Base-by-base conservation (phyloP, 2,888 invertebrate species). In the Melangyna quadrimaculata region DNA sequence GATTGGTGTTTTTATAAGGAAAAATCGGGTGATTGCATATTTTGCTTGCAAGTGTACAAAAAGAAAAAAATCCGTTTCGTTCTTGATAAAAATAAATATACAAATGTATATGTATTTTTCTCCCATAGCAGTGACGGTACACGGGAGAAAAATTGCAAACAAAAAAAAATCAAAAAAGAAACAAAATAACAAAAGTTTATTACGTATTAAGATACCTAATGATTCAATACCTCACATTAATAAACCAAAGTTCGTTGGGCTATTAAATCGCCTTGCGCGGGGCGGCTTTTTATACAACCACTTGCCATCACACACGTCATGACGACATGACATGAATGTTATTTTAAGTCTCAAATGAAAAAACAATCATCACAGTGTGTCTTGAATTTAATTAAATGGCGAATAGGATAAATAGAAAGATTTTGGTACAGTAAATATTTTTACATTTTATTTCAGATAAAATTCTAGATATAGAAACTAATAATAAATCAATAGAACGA, bases 161-260 rank as follows among this genome's bases (percentile, higher is more conserved):
- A 2, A 35, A 57, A 17, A 32, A 17, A 14, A 37, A 14, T 1
- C 37, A 24, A 14, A 27, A 61, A 2, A 69, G 24, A 32, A 24
- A 40, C 29, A n/a, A 24, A 69, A 71, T 24, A 59, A 29, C 59
- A 74, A 51, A 14, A 67, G 27, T 69, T 59, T 65, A 73, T 67
- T 74, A 29, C n/a, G 57, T 48, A 48, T 51, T n/a, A 12, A 37
- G 19, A 55, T 29, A 19, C 43, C 48, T 22, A 37, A 73, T 65
- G n/a, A 4, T 29, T 61, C 45, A 45, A 78, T 63, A 73, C n/a
- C n/a, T n/a, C n/a, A 48, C 67, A 51, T 22, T 48, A 14, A 59
- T 22, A 14, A 59, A 78, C 45, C 72, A 83, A 83, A 83, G 82
- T 82, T 82, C 78, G 69, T 69, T 78, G 82, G 29, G 82, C 78